phyloP scores from a whole-genome alignment of 2,797 vertebrate genomes.

The Decapterus maruadsi region DNA sequence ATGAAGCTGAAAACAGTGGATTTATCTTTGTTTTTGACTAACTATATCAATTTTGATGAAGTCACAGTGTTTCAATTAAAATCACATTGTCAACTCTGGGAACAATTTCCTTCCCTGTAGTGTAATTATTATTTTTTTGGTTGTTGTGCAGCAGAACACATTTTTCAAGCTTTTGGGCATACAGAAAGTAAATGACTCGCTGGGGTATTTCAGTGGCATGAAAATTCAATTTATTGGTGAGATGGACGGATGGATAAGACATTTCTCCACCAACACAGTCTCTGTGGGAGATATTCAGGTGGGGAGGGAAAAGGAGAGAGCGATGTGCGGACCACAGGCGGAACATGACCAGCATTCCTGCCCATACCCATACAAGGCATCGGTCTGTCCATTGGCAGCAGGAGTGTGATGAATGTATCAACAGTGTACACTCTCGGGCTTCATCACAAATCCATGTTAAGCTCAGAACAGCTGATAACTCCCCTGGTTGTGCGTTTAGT shows the following conservation, averaged over 20 bases:
- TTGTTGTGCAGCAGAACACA: no score
- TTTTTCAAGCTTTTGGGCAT: background rate
- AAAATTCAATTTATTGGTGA: conserved; percentile 17
- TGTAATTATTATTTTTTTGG: background rate
- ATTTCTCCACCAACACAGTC: background rate
- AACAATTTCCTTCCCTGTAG: background rate
- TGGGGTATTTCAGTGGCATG: background rate
- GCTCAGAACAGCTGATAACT: conserved; percentile 65
- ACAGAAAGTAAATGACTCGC: background rate
- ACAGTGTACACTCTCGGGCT: conserved; percentile 36
- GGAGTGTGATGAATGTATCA: conserved; percentile 65
- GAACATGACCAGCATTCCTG: conserved; percentile 74
- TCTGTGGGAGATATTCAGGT: conserved; percentile 23
- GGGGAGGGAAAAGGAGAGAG: conserved; percentile 4
- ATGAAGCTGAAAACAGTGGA: background rate
- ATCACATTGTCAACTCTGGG: no score
- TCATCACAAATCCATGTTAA: conserved; percentile 63
- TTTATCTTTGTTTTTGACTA: background rate
- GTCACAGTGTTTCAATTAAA: background rate
- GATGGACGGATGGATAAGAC: background rate
- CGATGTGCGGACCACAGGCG: conserved; percentile 52
- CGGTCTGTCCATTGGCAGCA: conserved; percentile 56
- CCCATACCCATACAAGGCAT: conserved; percentile 78
- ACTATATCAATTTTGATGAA: background rate
- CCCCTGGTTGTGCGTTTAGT: conserved; percentile 20